Evolutionary conservation across 1,140 invertebrate species (phyloP), one percentile per base, ranked within the genome.

Genomic region (Adoxophyes honmai): DNA sequence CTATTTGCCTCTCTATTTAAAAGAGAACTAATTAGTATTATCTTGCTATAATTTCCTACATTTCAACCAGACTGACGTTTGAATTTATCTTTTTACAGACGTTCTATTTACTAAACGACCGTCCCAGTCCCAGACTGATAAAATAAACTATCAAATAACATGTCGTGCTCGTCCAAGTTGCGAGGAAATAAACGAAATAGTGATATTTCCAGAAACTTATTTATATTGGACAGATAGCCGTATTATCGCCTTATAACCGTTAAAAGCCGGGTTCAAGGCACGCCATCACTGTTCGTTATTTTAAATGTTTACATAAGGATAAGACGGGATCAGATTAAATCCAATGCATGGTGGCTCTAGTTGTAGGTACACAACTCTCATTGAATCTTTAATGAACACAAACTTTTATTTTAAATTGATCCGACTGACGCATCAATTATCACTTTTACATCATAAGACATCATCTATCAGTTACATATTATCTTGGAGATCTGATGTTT

Each of bases 181-280:
- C 28, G 21, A 21, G 37, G 28, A 14, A 37, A 14, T 54, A 13
- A 36, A 36, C 33, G 52, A 34, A 14, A 55, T 35, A 18, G 54
- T 38, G 21, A 36, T 6, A 28, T 37, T 28, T 28, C 21, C 16
- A 18, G 42, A 7, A 48, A 48, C 21, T 48, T 60, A 60, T 57
- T 59, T 64, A 55, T 57, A 57, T 28, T 51, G 44, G 34, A 57
- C 18, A 37, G 39, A 57, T 34, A 37, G 37, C 14, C 52, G 52
- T 35, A 37, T 35, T 35, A 37, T 54, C 34, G 38, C 28, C 5
- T 34, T 13, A 44, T 44, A 44, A 34, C 16, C 42, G 42, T 21
- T 48, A 48, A n/a, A 11, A 10, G 16, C 42, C 10, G 21, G 21
- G 42, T 48, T 48, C 21, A 48, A 48, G 16, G 21, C n/a, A 18